Conservation (phyloP, 2,888 invertebrate species). For the Drosophila tanythrix region DNA sequence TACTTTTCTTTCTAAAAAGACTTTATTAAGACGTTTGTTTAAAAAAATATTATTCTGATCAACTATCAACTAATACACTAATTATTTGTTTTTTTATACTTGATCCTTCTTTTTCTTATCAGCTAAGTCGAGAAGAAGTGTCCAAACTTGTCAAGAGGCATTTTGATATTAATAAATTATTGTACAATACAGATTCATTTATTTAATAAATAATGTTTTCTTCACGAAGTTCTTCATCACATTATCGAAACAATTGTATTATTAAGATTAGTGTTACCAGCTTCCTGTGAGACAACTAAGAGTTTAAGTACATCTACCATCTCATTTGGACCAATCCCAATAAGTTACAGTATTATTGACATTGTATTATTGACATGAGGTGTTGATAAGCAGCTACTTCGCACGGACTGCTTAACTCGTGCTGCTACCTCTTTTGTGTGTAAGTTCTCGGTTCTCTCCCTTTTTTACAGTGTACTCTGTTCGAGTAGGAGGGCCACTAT, state of each 20-base stretch:
- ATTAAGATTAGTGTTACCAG: slow-evolving; percentile 35
- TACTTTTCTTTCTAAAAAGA: background rate
- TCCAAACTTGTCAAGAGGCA: background rate
- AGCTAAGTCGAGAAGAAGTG: background rate
- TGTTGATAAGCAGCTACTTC: too few relatives aligned
- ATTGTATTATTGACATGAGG: too few relatives aligned
- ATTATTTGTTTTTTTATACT: background rate
- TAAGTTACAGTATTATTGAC: too few relatives aligned
- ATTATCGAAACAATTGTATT: slow-evolving; percentile 40
- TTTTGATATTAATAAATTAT: background rate
- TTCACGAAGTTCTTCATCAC: slow-evolving; percentile 35
- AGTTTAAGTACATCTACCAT: slow-evolving; percentile 66
- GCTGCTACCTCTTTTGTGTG: too few relatives aligned
- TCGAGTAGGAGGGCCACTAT: too few relatives aligned
- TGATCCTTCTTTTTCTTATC: background rate
- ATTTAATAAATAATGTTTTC: slow-evolving; percentile 15
- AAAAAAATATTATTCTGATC: slow-evolving; percentile 5
- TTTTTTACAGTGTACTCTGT: too few relatives aligned
- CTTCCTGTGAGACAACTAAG: slow-evolving; percentile 28
- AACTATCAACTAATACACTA: background rate
- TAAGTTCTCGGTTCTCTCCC: too few relatives aligned
- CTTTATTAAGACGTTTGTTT: too few relatives aligned
- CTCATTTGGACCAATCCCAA: too few relatives aligned
- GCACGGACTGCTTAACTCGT: too few relatives aligned
- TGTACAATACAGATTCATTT: background rate